Evolutionary conservation across 2,113 vertebrate genomes (phyloP), one percentile per base, ranked within the genome.

Genomic region (Pelusios castaneus): DNA sequence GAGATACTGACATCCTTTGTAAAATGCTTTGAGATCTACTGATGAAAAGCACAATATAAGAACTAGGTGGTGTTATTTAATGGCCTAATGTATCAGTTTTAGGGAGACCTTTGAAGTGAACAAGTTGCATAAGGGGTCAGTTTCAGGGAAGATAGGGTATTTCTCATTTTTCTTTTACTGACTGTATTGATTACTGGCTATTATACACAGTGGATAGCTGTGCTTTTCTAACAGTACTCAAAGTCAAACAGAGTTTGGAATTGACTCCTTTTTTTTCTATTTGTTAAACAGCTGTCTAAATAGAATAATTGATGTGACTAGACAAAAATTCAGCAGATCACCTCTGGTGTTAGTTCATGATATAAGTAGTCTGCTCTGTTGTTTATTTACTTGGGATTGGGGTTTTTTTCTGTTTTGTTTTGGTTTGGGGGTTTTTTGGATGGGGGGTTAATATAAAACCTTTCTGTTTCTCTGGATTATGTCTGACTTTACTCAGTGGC

Each of bases 31-130:
- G 75, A 95, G 95, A 95, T 91, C 60, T 51, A n/a, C 22, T 79
- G 63, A 54, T 95, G 85, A 95, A 97, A 95, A 17, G 77, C 86
- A 81, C 92, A 95, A 88, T 49, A 95, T 70, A 77, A 19, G 5
- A 76, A 76, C 79, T 73, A 92, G 31, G 21, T 75, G 6, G 3
- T 70, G 41, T 76, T 76, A 12, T 76, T 70, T 22, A 70, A 70
- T 6, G 19, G 17, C 19, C 9, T 38, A 70, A 21, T 8, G 21
- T 67, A 21, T 70, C 17, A n/a, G 21, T 38, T 95, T 93, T 95
- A 58, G 89, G 54, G 67, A 75, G 73, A 93, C 85, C 83, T 96
- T 93, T 96, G 84, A 96, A 95, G 88, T 60, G 95, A 38, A 51
- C 76, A 87, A 86, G 83, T 89, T 80, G 76, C 56, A 91, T 92